phyloP scores from a whole-genome alignment of 2,113 vertebrate genomes.

The Sminthopsis crassicaudata region DNA sequence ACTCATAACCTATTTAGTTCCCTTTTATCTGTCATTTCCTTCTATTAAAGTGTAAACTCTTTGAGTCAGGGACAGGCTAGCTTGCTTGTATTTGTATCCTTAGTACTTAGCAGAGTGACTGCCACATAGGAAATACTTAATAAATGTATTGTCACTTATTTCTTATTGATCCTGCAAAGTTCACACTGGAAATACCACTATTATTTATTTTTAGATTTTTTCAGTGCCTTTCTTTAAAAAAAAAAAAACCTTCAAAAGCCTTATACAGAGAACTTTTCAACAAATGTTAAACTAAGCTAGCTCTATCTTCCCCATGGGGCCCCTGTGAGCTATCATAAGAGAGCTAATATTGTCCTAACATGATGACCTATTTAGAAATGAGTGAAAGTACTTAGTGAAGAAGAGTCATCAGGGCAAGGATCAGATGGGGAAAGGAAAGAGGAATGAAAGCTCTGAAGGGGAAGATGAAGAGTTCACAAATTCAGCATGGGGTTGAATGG shows the following conservation, averaged over 20 bases:
- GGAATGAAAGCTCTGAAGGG: neutral
- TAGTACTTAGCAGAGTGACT: neutral
- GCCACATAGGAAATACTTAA: neutral
- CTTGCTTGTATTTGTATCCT: neutral
- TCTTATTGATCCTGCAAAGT: neutral
- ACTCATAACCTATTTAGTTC: neutral
- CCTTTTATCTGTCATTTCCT: neutral
- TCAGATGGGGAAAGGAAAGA: neutral
- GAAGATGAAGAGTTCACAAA: slow-evolving; percentile 13
- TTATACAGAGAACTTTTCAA: slow-evolving; percentile 35
- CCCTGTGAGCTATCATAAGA: neutral
- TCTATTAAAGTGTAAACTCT: neutral
- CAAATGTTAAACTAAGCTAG: neutral
- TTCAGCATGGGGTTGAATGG: neutral
- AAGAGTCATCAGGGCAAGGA: neutral
- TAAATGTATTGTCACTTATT: neutral
- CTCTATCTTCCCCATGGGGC: neutral
- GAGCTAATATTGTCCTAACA: slow-evolving; percentile 22
- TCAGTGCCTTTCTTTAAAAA: slow-evolving; percentile 30
- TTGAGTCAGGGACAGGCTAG: neutral
- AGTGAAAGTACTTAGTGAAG: neutral
- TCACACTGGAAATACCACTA: neutral
- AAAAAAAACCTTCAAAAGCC: slow-evolving; percentile 25
- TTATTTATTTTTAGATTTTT: slow-evolving; percentile 23
- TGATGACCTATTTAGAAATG: slow-evolving; percentile 31